Base-by-base conservation (phyloP, 2,113 vertebrate genomes). In the Fulica atra region DNA sequence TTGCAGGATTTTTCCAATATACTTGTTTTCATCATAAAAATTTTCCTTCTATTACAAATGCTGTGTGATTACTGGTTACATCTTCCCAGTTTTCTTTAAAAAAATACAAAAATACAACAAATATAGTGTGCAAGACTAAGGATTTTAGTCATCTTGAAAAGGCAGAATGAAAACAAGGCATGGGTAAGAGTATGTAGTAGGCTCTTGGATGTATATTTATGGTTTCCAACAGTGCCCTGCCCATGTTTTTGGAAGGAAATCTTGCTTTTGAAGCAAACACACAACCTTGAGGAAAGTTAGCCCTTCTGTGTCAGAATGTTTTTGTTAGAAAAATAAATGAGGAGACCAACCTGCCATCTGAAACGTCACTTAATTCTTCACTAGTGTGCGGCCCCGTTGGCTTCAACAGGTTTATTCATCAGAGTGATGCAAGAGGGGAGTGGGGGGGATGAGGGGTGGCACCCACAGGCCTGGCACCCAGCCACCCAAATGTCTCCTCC, bases 1-100 rank as follows among this genome's bases (percentile, higher is more conserved):
- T 57, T 65, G n/a, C n/a, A 33, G 29, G 21, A 59, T 94, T 94
- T 94, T 93, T 94, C 93, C 89, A 92, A 80, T 93, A 68, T 93
- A 54, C 63, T 89, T 92, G 80, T 93, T 96, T 94, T 76, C 85
- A 86, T 87, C 95, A 88, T 82, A 74, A 78, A 85, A 89, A 26
- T 81, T 81, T 92, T 78, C 83, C 60, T 88, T 50, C 69, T 79
- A 11, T 92, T 89, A 53, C 3, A 23, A 94, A 78, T 44, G 60
- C 16, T 38, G 51, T 46, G 38, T 74, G 89, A 86, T 94, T 66
- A 60, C 44, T 0, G 0, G 69, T 81, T 86, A 83, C 36, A 74
- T 83, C 88, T 90, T 78, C 53, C 24, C 20, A 28, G n/a, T 50
- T 81, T 68, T 33, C 63, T 46, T 16, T 26, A 51, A 51, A 26